Percentiles rank a stretch among this genome's conserved stretches.
Evolutionary conservation across 2,797 vertebrate genomes (phyloP).

Genomic region (Salmo trutta): DNA sequence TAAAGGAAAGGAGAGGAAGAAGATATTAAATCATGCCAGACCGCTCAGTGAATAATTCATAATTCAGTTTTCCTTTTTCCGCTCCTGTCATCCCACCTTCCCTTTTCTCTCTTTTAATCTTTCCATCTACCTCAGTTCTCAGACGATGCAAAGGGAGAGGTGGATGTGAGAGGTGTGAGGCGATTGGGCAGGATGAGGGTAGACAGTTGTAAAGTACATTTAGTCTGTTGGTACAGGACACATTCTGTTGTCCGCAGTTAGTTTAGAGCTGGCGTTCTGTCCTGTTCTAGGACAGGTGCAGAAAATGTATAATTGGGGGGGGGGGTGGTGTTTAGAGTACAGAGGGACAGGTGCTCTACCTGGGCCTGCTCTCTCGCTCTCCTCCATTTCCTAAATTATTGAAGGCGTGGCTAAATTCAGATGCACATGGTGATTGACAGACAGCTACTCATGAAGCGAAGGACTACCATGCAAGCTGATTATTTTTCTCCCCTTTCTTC

Average conservation of each 20-base stretch:
- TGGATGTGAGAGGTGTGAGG: not conserved
- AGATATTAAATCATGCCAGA: conserved; percentile 55
- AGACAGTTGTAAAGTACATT: not conserved
- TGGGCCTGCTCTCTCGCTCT: conserved; percentile 39
- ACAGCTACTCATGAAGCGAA: not conserved
- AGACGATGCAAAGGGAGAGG: not conserved
- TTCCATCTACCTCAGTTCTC: conserved; percentile 5
- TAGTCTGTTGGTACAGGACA: not conserved
- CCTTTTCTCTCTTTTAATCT: conserved; percentile 13
- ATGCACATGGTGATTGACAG: conserved; percentile 47
- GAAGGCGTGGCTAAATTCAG: conserved; percentile 58
- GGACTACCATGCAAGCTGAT: too few species aligned
- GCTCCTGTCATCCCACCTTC: conserved; percentile 54
- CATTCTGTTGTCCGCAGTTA: not conserved
- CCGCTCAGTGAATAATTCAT: conserved; percentile 47
- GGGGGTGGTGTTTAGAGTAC: not conserved
- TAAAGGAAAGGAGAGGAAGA: not conserved
- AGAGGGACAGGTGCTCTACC: conserved; percentile 46
- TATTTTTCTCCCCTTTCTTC: too few species aligned
- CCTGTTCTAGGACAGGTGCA: conserved; percentile 28
- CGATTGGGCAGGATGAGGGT: not conserved
- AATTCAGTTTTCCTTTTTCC: conserved; percentile 48
- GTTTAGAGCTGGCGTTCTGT: not conserved
- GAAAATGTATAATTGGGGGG: not conserved
- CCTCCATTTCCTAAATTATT: conserved; percentile 63